A percentile compares a stretch with the other conserved stretches of the same genome.
These are phyloP conservation scores for Arrhopalites spinosus DNA, from an alignment of 2,888 invertebrate species.

Conservation along the genomic window DNA sequence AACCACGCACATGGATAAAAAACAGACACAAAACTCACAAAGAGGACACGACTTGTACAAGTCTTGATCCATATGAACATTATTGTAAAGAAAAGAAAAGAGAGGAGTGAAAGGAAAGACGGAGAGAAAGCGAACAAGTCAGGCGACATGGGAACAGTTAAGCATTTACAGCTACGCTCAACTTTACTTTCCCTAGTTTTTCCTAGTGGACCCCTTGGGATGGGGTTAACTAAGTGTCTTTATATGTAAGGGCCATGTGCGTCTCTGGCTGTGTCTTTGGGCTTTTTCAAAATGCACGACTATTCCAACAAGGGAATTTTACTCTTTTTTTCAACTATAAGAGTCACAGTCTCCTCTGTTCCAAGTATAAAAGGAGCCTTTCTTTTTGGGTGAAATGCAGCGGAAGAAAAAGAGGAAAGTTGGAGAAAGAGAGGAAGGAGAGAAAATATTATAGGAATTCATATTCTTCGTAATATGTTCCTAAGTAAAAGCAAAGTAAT, in stretches of 20 bases:
- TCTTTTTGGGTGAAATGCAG: constrained; percentile 6
- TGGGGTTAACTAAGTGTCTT: constrained; percentile 27
- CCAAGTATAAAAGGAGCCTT: neutral
- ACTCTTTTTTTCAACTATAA: neutral
- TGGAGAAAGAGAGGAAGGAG: neutral
- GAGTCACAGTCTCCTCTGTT: neutral
- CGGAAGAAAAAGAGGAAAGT: neutral
- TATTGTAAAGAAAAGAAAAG: neutral
- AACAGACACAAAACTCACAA: no score
- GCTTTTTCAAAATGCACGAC: neutral
- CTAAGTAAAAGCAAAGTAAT: constrained; percentile 6
- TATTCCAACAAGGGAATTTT: constrained; percentile 8
- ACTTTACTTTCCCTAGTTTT: no score
- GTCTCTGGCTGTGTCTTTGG: neutral
- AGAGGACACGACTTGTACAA: neutral
- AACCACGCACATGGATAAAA: neutral
- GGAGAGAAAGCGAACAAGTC: constrained; percentile 29
- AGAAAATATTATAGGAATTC: neutral
- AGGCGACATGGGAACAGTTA: constrained; percentile 24
- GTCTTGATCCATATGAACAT: neutral
- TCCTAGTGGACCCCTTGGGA: constrained; percentile 18
- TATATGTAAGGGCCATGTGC: neutral
- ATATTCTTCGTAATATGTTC: neutral
- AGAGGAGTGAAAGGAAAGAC: neutral
- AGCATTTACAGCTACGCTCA: constrained; percentile 26